phyloP scores from a whole-genome alignment of 2,797 vertebrate genomes.

The Hoplostethus mediterraneus region DNA sequence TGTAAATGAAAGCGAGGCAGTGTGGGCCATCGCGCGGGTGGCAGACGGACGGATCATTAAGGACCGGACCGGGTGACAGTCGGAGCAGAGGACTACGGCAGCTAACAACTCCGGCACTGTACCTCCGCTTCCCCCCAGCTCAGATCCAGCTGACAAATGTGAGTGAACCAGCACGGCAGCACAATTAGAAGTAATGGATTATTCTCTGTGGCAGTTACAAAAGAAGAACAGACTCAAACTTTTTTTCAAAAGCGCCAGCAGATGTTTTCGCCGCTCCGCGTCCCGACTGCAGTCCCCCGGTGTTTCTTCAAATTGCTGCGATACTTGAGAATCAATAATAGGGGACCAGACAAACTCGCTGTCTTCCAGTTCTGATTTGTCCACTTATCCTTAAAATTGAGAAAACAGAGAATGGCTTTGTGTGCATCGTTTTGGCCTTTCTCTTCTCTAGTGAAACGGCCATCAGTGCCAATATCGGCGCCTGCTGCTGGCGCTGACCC shows the following conservation, averaged over 20 bases:
- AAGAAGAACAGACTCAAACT: slow-evolving; percentile 53
- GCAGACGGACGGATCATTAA: slow-evolving; percentile 84
- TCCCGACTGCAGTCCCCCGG: slow-evolving; percentile 23
- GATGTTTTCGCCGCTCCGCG: slow-evolving; percentile 32
- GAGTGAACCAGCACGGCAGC: slow-evolving; percentile 72
- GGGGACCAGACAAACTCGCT: slow-evolving; percentile 28
- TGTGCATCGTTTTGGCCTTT: slow-evolving; percentile 59
- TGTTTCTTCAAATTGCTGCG: slow-evolving; percentile 42
- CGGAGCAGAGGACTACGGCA: slow-evolving; percentile 62
- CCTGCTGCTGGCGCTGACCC: slow-evolving; percentile 78
- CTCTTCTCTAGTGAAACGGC: slow-evolving; percentile 49
- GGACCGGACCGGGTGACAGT: slow-evolving; percentile 74
- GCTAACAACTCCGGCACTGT: slow-evolving; percentile 64
- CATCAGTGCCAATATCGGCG: slow-evolving; percentile 65
- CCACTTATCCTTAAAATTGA: slow-evolving; percentile 68
- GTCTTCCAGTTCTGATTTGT: slow-evolving; percentile 60
- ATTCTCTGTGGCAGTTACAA: slow-evolving; percentile 56
- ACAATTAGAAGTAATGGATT: slow-evolving; percentile 72
- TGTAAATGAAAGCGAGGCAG: slow-evolving; percentile 84
- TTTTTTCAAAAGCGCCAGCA: slow-evolving; percentile 57
- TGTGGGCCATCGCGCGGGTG: slow-evolving; percentile 81
- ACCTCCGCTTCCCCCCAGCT: slow-evolving; percentile 60
- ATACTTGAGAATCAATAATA: slow-evolving; percentile 58
- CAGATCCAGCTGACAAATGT: slow-evolving; percentile 76
- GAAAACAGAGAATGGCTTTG: slow-evolving; percentile 60